Base-by-base conservation (phyloP, 1,140 invertebrate species). In the Hesperophylax magnus region DNA sequence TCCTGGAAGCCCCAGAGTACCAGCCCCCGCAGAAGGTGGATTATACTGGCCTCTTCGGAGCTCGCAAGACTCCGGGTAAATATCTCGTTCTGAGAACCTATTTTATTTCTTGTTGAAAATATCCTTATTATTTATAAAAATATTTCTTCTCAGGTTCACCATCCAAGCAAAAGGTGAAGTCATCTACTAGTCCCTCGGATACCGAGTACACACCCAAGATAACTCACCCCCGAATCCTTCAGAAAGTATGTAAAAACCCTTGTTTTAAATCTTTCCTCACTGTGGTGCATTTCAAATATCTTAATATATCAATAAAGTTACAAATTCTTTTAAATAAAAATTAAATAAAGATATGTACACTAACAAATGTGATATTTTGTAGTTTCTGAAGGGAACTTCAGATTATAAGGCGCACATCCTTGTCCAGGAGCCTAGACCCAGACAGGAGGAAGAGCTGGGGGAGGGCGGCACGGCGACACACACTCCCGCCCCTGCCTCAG, bases 351-450 rank as follows among this genome's bases (percentile, higher is more conserved):
- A 67, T 17, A 67, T 67, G 63, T 6, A 67, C 17, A 1, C 6
- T 58, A 18, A 22, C 8, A 1, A 22, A 58, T 18, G 11, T 75
- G 18, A 17, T 82, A 79, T 86, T 75, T 87, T 89, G n/a, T 88
- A 90, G 89, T 79, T 87, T 69, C 72, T 80, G 39, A 87, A 87
- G 79, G 89, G 89, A 47, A 91, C 92, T 80, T 91, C 90, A 56
- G 92, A 94, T 84, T 92, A 94, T 84, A 92, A 93, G 87, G 89
- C 92, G 60, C 90, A 92, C 69, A 93, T 93, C 81, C 87, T 92
- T 31, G 86, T 91, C 27, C 92, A 93, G 86, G 87, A 88, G 17
- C 76, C 81, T 27, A 80, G 39, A 17, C 58, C 39, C 63, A 63
- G 22, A 39, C 54, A 52, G 84, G 86, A 77, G 53, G 53, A 20